Evolutionary conservation across 2,888 invertebrate genomes (phyloP).

Genomic region (Nomada hirtipes): DNA sequence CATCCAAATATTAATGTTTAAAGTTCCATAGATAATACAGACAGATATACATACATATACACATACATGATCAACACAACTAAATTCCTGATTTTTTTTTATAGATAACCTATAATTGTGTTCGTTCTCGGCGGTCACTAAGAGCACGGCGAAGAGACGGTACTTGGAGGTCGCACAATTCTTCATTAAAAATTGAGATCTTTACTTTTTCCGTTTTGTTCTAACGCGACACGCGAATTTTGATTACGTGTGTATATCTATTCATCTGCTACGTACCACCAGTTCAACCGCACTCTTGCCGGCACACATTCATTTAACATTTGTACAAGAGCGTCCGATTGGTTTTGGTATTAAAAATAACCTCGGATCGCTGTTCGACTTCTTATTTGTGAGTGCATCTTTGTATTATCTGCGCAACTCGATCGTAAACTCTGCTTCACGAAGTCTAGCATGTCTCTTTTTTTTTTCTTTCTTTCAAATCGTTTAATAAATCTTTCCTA

Average conservation of each 20-base stretch:
- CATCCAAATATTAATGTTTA: conserved; percentile 71
- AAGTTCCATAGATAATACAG: conserved; percentile 75
- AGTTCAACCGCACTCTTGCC: conserved; percentile 61
- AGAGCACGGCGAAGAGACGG: conserved; percentile 68
- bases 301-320: conserved; percentile 63
- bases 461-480: conserved; percentile 4
- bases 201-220: not conserved
- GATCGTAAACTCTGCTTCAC: conserved; percentile 56
- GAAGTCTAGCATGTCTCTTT: conserved; percentile 49
- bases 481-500: conserved; percentile 60
- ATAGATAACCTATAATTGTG: conserved; percentile 71
- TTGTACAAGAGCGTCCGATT: conserved; percentile 80
- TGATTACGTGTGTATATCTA: conserved; percentile 1
- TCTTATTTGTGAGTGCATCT: conserved; percentile 56
- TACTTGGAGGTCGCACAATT: conserved; percentile 47
- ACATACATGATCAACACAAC: conserved; percentile 75
- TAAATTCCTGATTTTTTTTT: conserved; percentile 74
- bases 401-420: conserved; percentile 56
- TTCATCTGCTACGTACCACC: conserved; percentile 40
- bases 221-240: conserved; percentile 11
- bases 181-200: conserved; percentile 13
- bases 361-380: conserved; percentile 81
- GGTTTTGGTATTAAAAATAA: conserved; percentile 85
- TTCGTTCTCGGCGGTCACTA: conserved; percentile 69
- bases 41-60: conserved; percentile 77